Conservation (phyloP, 2,888 invertebrate genomes). For the Psylliodes chrysocephalus region DNA sequence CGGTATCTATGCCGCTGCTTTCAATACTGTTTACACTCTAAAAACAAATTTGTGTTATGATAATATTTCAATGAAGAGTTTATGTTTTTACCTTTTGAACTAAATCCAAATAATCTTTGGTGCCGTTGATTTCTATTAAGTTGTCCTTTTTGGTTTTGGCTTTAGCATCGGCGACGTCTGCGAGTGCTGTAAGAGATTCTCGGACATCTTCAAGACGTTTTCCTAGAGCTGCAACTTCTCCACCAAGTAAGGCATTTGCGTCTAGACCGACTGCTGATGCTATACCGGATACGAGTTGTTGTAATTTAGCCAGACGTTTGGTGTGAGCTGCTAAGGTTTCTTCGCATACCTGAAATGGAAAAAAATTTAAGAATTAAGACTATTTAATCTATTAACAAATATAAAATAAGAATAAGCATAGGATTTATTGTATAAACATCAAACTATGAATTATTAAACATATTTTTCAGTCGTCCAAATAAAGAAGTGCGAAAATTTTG, state of each 20-base stretch:
- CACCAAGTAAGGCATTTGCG: conserved; percentile 76
- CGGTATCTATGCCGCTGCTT: conserved; percentile 64
- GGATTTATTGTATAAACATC: too few relatives aligned
- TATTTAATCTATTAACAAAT: too few relatives aligned
- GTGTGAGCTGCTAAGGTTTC: conserved; percentile 79
- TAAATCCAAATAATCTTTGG: conserved; percentile 73
- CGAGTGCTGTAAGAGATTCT: conserved; percentile 77
- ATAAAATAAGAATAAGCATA: too few relatives aligned
- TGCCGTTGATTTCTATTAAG: conserved; percentile 68
- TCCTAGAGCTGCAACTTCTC: conserved; percentile 82
- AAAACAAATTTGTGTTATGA: not conserved
- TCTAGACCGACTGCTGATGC: conserved; percentile 82
- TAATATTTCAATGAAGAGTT: not conserved
- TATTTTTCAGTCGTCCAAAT: too few relatives aligned
- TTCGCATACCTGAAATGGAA: conserved; percentile 73
- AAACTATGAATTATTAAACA: too few relatives aligned
- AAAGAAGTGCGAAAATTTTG: too few relatives aligned
- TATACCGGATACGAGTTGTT: conserved; percentile 80
- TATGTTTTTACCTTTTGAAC: conserved; percentile 77
- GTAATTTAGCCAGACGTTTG: conserved; percentile 74
- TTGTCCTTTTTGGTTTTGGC: conserved; percentile 68
- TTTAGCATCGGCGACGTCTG: conserved; percentile 80
- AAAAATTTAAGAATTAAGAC: not conserved
- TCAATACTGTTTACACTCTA: conserved; percentile 71
- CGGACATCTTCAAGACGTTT: conserved; percentile 80